Base-by-base conservation (phyloP, 2,797 vertebrate species). In the Sebastes taczanowskii region DNA sequence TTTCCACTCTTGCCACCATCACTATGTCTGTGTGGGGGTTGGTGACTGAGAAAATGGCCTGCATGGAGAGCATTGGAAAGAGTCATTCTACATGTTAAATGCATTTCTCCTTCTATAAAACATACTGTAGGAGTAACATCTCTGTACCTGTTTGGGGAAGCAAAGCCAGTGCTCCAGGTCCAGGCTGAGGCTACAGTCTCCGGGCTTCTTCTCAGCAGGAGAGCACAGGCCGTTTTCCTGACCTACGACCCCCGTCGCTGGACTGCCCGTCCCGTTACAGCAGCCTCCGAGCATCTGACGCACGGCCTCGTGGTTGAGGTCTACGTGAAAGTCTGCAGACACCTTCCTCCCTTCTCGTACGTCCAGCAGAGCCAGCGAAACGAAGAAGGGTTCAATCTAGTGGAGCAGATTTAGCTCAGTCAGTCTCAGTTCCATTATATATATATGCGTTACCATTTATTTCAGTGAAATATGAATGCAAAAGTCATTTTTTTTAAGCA, bases 301-400 rank as follows among this genome's bases (percentile, higher is more conserved):
- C 71, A 96, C 96, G 0, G 95, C 86, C 5, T 95, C 78, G 0
- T 98, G 98, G 91, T 99, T 99, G 38, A 99, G 92, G 90, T 99
- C 99, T 71, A 99, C 92, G 0, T 99, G 98, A 77, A 99, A 99
- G 91, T 99, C 99, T 1, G 98, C 98, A 4, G 99, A 99, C 59
- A 99, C 96, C 92, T 99, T 99, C 75, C 97, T 96, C 67, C 95
- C 94, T 46, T 99, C 97, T 82, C 97, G 95, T 79, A 97, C 82
- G 30, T 99, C 98, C 87, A 98, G 95, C 82, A 99, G 93, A 0
- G 97, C 96, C 90, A 99, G 87, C 0, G 96, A 97, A 87, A 99
- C 93, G 55, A 98, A 99, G 92, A 99, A 99, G 20, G 99, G 99
- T 80, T 99, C 98, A 69, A 99, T 97, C 99, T 99, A 86, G 4